phyloP scores from a whole-genome alignment of 2,113 vertebrate genomes.

The Micromys minutus region DNA sequence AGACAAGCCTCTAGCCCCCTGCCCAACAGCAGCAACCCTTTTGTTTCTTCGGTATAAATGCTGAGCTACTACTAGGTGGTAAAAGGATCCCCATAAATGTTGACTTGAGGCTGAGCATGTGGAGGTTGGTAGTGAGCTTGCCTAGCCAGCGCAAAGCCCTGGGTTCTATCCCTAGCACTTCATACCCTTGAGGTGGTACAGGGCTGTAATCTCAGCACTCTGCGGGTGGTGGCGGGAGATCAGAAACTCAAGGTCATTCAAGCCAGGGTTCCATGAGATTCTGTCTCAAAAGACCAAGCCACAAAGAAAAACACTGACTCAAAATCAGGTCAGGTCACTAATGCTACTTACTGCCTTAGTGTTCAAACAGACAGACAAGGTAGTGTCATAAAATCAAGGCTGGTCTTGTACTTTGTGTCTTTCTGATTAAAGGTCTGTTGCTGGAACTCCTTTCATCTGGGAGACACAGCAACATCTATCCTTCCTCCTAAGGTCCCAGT shows the following conservation, averaged over 20 bases:
- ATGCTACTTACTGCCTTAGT: not conserved
- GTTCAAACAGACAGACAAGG: not conserved
- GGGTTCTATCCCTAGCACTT: not conserved
- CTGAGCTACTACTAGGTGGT: not conserved
- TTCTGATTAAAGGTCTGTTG: not conserved
- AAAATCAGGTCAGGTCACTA: not conserved
- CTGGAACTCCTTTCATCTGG: too few relatives aligned
- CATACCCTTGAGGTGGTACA: not conserved
- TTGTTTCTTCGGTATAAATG: not conserved
- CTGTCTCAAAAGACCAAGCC: not conserved
- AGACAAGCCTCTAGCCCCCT: not conserved
- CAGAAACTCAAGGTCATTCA: not conserved
- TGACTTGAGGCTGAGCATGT: not conserved
- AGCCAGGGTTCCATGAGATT: not conserved
- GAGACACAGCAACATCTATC: not conserved
- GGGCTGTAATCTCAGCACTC: not conserved
- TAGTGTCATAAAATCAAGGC: not conserved
- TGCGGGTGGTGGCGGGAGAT: not conserved
- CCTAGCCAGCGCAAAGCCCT: not conserved
- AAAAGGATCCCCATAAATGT: not conserved
- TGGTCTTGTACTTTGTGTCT: not conserved
- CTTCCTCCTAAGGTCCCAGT: not conserved
- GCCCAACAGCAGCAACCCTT: not conserved
- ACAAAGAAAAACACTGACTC: not conserved
- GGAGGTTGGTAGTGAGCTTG: not conserved